Percentiles rank a stretch among this genome's conserved stretches.
Evolutionary conservation across 2,888 invertebrate genomes (phyloP).

Genomic region (Ectemnius cavifrons): DNA sequence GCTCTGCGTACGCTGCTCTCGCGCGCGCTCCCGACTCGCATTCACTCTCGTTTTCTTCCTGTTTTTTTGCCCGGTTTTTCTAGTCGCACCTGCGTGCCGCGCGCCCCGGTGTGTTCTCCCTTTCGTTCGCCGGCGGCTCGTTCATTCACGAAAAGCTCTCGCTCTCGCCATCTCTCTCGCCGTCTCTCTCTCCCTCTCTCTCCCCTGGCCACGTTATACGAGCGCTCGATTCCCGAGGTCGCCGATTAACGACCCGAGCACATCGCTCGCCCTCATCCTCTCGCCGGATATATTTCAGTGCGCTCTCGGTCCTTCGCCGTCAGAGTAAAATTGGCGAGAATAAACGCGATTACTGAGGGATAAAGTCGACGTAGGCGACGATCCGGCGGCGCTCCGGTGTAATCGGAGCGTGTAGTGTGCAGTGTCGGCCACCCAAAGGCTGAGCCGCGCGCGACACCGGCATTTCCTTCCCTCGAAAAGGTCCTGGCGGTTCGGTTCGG

Average conservation of each 20-base stretch:
- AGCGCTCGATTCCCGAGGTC: conserved; percentile 4
- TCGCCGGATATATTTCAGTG: conserved; percentile 37
- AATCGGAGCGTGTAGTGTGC: too few relatives aligned
- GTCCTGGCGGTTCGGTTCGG: conserved; percentile 3
- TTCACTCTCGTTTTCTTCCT: conserved; percentile 53
- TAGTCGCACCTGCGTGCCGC: conserved; percentile 47
- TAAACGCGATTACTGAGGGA: not conserved
- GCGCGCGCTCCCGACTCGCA: conserved; percentile 18
- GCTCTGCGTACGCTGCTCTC: conserved; percentile 6
- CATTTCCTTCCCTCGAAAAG: too few relatives aligned
- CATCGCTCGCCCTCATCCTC: conserved; percentile 10
- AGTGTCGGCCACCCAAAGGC: too few relatives aligned
- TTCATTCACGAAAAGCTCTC: conserved; percentile 53
- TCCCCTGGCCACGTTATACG: not conserved
- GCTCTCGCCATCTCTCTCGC: conserved; percentile 24
- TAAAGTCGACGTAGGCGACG: not conserved
- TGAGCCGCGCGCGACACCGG: too few relatives aligned
- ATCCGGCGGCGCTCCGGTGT: too few relatives aligned
- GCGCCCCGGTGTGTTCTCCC: conserved; percentile 18
- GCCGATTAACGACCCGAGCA: conserved; percentile 7
- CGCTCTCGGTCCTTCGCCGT: not conserved
- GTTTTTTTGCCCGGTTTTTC: conserved; percentile 52
- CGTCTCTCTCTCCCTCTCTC: not conserved
- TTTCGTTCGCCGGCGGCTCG: conserved; percentile 1
- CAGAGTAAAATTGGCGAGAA: not conserved